Percentiles rank a stretch among this genome's conserved stretches.
Conservation (phyloP, 2,888 invertebrate genomes). For the Anagyrus pseudococci region DNA sequence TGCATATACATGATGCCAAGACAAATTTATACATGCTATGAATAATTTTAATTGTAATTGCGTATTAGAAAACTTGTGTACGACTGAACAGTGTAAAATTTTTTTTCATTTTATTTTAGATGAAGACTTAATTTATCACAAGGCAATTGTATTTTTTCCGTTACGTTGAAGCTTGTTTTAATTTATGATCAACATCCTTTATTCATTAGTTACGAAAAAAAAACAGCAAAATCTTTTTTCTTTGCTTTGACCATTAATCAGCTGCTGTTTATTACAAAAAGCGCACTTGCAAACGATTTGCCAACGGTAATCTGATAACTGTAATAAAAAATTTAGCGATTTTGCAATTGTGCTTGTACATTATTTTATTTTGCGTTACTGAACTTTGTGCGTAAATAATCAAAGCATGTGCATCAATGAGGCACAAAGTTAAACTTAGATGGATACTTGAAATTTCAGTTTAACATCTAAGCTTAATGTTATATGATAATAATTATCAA, state of each 20-base stretch:
- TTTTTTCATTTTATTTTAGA: slow-evolving; percentile 1
- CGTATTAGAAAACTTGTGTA: slow-evolving; percentile 23
- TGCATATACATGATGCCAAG: too few species aligned
- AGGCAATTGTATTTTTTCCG: slow-evolving; percentile 20
- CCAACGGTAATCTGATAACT: too few species aligned
- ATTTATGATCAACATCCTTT: slow-evolving; percentile 1
- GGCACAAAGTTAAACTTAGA: too few species aligned
- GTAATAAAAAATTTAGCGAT: too few species aligned
- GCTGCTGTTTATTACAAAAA: neutral
- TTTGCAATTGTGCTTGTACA: too few species aligned
- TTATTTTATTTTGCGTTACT: too few species aligned
- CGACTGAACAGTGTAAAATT: slow-evolving; percentile 14
- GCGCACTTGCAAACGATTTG: too few species aligned
- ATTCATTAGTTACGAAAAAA: slow-evolving; percentile 9
- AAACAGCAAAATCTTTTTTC: slow-evolving; percentile 12
- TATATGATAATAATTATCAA: too few species aligned
- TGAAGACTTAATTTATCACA: slow-evolving; percentile 10
- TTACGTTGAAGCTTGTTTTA: slow-evolving; percentile 10
- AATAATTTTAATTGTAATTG: slow-evolving; percentile 14
- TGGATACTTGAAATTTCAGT: too few species aligned
- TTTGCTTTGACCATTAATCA: neutral
- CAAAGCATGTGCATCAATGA: too few species aligned
- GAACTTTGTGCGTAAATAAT: too few species aligned
- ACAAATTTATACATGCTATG: neutral
- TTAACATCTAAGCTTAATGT: too few species aligned